Evolutionary conservation across 1,140 invertebrate genomes (phyloP).

Genomic region (Drosophila prosaltans): DNA sequence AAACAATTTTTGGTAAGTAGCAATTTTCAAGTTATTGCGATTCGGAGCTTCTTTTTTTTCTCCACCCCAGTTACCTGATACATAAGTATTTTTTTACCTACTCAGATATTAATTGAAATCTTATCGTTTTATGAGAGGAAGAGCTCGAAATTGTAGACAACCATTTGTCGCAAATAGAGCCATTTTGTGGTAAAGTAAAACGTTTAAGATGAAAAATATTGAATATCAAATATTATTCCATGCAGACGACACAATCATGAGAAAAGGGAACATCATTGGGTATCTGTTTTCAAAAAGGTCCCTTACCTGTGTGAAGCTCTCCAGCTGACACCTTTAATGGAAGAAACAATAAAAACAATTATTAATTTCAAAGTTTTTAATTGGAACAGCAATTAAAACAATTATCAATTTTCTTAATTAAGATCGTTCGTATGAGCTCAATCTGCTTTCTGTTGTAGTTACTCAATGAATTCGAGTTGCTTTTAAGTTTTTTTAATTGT

Average conservation of each 20-base stretch:
- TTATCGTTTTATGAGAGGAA: conserved; percentile 38
- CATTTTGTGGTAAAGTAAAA: conserved; percentile 35
- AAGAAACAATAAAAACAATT: background rate
- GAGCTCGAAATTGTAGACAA: conserved; percentile 9
- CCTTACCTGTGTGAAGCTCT: too few species aligned
- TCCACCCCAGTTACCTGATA: conserved; percentile 9
- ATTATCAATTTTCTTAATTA: background rate
- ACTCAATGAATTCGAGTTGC: background rate
- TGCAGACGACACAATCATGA: background rate
- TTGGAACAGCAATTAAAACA: background rate
- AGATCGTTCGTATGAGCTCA: background rate
- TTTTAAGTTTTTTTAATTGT: background rate
- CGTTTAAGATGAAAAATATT: conserved; percentile 18
- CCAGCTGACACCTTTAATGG: background rate
- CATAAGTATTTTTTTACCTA: conserved; percentile 31
- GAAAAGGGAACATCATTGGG: too few species aligned
- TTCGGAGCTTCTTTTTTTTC: conserved; percentile 8
- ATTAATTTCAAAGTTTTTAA: too few species aligned
- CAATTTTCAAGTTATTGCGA: conserved; percentile 23
- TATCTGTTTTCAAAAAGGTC: background rate
- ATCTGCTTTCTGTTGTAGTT: background rate
- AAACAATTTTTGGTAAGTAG: conserved; percentile 20
- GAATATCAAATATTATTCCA: conserved; percentile 24
- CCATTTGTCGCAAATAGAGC: conserved; percentile 26
- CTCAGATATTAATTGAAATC: conserved; percentile 59